Evolutionary conservation across 2,888 invertebrate genomes (phyloP).

Genomic region (Drosophila borborema): DNA sequence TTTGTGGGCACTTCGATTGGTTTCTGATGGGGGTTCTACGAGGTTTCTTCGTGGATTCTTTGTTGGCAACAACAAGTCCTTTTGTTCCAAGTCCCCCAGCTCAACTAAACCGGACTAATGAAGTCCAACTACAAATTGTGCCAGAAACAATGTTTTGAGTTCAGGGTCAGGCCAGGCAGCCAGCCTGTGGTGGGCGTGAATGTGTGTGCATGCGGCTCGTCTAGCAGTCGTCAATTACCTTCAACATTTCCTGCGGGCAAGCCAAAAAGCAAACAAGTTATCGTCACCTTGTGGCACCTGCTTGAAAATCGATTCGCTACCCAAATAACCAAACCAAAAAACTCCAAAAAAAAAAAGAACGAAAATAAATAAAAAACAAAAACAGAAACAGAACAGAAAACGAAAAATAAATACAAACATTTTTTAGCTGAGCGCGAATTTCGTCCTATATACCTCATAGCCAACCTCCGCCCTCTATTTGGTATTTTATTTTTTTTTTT

Average conservation of each 20-base stretch:
- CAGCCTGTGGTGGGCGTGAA: not conserved
- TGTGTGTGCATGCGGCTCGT: conserved; percentile 27
- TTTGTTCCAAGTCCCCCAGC: conserved; percentile 33
- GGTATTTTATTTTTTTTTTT: conserved; percentile 42
- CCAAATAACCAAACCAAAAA: conserved; percentile 34
- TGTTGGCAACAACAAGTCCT: conserved; percentile 3
- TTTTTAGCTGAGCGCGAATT: conserved; percentile 45
- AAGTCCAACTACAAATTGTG: conserved; percentile 42
- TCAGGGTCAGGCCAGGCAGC: conserved; percentile 42
- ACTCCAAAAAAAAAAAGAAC: conserved; percentile 11
- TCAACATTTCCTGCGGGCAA: conserved; percentile 55
- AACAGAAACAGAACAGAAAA: conserved; percentile 3
- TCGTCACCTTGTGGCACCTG: conserved; percentile 51
- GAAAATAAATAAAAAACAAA: not conserved
- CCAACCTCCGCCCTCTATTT: not conserved
- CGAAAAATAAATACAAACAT: conserved; percentile 27
- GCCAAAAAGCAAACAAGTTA: conserved; percentile 50
- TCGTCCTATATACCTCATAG: conserved; percentile 4
- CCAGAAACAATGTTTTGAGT: conserved; percentile 35
- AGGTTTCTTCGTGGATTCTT: no score
- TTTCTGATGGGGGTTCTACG: not conserved
- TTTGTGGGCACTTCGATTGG: not conserved
- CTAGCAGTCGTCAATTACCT: conserved; percentile 62
- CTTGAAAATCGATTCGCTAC: conserved; percentile 52
- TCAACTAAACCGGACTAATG: conserved; percentile 43